A percentile compares a stretch with the other conserved stretches of the same genome.
These are phyloP conservation scores for Panagrolaimus sp. DNA, from an alignment of 1,140 invertebrate genomes.

Conservation along the genomic window DNA sequence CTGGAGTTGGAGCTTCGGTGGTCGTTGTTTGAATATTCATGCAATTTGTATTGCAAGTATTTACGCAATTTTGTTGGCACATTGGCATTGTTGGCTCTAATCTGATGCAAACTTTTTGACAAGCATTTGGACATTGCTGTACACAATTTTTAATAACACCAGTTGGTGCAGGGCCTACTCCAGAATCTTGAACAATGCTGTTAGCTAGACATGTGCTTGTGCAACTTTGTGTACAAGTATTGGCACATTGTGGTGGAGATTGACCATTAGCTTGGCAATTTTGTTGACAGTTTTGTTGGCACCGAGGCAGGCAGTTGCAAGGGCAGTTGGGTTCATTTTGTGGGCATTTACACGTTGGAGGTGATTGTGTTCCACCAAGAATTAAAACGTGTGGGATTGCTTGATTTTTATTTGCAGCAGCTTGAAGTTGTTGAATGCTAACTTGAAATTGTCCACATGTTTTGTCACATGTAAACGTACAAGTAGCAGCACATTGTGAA, in stretches of 20 bases:
- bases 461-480: neutral
- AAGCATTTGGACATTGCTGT: neutral
- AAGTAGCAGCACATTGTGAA: neutral
- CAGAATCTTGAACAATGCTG: neutral
- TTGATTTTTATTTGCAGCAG: slow-evolving; percentile 3
- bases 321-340: neutral
- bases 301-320: neutral
- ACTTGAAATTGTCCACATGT: slow-evolving; percentile 4
- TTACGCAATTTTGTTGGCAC: slow-evolving; percentile 1
- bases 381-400: neutral
- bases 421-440: neutral
- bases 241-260: neutral
- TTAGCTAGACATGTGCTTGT: slow-evolving; percentile 7
- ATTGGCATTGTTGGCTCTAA: neutral
- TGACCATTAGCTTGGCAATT: slow-evolving; percentile 9
- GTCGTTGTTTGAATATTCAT: neutral
- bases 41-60: slow-evolving; percentile 5
- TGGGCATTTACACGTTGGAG: neutral
- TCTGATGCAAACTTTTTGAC: slow-evolving; percentile 3
- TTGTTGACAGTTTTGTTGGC: slow-evolving; percentile 1
- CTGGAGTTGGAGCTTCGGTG: neutral
- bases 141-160: neutral
- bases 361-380: neutral
- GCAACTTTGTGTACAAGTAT: neutral
- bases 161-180: neutral